Conservation (phyloP, 1,140 invertebrate genomes). For the Drosophila tristis region DNA sequence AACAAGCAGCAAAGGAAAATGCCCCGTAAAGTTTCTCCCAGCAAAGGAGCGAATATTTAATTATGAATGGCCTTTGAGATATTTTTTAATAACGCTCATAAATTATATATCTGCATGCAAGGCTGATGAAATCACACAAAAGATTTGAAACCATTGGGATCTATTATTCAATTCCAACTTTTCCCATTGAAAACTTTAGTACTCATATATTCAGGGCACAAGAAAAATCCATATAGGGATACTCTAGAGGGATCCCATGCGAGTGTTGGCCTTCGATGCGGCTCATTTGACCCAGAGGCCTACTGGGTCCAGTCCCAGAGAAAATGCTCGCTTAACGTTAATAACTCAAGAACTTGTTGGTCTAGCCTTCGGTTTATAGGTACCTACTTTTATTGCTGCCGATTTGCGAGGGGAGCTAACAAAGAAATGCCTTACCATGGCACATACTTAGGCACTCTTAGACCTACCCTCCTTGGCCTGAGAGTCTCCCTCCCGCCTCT, state of each 20-base stretch:
- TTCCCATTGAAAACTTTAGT: conserved; percentile 31
- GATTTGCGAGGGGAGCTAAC: neutral
- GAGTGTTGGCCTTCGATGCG: conserved; percentile 65
- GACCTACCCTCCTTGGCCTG: neutral
- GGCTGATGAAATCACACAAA: too few relatives aligned
- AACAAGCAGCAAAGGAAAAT: conserved; percentile 51
- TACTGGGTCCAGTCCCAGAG: conserved; percentile 6
- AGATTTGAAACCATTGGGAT: conserved; percentile 3
- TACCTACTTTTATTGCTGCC: neutral
- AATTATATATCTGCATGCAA: conserved; percentile 17
- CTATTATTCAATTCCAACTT: conserved; percentile 30
- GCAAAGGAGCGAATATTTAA: conserved; percentile 49
- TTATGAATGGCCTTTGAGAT: conserved; percentile 48
- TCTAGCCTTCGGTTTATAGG: conserved; percentile 10
- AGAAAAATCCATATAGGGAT: conserved; percentile 24
- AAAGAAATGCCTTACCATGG: too few relatives aligned
- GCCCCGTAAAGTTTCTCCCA: conserved; percentile 25
- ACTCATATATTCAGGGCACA: conserved; percentile 30
- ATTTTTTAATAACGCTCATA: conserved; percentile 26
- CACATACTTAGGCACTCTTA: neutral
- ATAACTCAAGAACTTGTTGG: conserved; percentile 72
- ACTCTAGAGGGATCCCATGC: conserved; percentile 52
- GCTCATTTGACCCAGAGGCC: conserved; percentile 60
- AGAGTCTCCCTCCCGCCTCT: neutral
- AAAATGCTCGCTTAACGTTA: conserved; percentile 64